Conservation (phyloP, 2,888 invertebrate species). For the Pristionchus exspectatus region DNA sequence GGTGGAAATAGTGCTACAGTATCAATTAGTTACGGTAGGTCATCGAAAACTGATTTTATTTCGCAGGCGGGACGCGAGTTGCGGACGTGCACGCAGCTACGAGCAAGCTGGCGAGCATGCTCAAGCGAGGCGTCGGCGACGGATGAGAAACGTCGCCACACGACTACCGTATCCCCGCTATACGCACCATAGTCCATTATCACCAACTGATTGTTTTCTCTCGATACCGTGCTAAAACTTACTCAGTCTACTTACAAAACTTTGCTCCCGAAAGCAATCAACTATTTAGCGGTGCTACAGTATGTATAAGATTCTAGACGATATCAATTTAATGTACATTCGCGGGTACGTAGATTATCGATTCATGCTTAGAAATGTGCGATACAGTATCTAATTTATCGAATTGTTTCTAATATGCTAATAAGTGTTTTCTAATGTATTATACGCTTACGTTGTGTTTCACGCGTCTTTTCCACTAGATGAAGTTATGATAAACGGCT, state of each 20-base stretch:
- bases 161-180: background rate
- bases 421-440: background rate
- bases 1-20: too few relatives aligned
- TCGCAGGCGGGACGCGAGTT: conserved; percentile 26
- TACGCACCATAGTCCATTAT: background rate
- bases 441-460: background rate
- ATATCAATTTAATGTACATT: conserved; percentile 37
- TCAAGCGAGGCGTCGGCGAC: conserved; percentile 45
- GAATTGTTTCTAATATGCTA: background rate
- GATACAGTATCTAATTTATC: background rate
- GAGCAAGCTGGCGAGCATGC: conserved; percentile 37
- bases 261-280: background rate
- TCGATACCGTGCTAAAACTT: background rate
- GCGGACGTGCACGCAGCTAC: conserved; percentile 51
- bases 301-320: conserved; percentile 29
- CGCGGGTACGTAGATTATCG: background rate
- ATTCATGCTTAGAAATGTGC: background rate
- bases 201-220: conserved; percentile 29
- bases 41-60: background rate
- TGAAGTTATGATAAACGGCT: background rate
- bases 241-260: background rate
- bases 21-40: background rate
- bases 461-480: background rate
- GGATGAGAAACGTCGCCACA: conserved; percentile 12
- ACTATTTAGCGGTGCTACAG: conserved; percentile 19